Conservation (phyloP, 2,797 vertebrate genomes). For the Enteromius treurensis region DNA sequence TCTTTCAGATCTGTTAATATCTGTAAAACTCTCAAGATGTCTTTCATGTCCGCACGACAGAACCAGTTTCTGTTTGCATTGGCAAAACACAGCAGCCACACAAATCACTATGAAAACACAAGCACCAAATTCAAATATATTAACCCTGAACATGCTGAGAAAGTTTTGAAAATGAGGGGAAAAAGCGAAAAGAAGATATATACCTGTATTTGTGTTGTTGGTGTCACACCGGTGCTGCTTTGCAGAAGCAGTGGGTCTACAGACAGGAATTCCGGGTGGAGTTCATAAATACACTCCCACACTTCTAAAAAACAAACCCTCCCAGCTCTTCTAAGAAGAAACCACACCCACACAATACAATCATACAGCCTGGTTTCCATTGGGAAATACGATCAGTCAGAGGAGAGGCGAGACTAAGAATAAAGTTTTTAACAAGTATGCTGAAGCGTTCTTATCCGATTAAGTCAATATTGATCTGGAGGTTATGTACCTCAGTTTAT, state of each 20-base stretch:
- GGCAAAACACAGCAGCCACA: neutral
- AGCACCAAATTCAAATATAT: neutral
- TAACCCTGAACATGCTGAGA: neutral
- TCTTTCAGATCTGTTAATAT: neutral
- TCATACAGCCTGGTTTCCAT: neutral
- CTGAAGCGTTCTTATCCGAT: neutral
- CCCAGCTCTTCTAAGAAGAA: neutral
- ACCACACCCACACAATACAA: constrained; percentile 16
- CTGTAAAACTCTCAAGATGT: neutral
- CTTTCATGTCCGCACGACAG: neutral
- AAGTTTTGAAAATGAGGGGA: neutral
- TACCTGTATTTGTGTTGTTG: constrained; percentile 48
- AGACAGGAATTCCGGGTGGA: constrained; percentile 41
- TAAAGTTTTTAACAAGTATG: neutral
- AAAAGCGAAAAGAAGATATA: neutral
- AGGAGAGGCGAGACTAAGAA: neutral
- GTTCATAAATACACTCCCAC: constrained; percentile 35
- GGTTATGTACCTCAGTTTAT: neutral
- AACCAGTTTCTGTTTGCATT: neutral
- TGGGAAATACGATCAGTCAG: neutral
- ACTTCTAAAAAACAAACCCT: constrained; percentile 11
- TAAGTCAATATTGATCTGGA: constrained; percentile 2
- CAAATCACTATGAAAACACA: neutral
- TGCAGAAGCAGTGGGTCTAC: constrained; percentile 4
- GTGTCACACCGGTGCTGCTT: neutral